A percentile compares a stretch with the other conserved stretches of the same genome.
Evolutionary conservation across 1,140 invertebrate species (phyloP).

Genomic region (Halyomorpha halys): DNA sequence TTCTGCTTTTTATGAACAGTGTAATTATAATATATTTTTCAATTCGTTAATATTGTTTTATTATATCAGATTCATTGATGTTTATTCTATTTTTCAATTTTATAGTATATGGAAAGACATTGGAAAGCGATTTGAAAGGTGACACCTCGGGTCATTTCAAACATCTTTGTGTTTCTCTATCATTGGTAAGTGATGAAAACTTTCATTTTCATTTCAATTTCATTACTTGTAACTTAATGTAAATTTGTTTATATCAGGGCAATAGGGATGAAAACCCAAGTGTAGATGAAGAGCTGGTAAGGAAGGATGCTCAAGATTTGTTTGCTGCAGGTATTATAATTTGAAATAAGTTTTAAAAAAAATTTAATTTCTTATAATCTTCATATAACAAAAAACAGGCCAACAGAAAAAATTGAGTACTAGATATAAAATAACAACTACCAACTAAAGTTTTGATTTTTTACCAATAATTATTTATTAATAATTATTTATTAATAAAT

Average conservation of each 20-base stretch:
- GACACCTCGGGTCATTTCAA: slow-evolving; percentile 85
- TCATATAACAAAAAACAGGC: no score
- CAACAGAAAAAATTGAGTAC: no score
- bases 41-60: not conserved
- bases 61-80: not conserved
- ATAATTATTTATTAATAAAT: no score
- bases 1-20: slow-evolving; percentile 69
- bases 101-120: slow-evolving; percentile 59
- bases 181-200: slow-evolving; percentile 45
- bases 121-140: slow-evolving; percentile 69
- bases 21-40: slow-evolving; percentile 43
- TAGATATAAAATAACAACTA: no score
- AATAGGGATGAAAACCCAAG: slow-evolving; percentile 41
- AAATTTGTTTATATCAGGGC: slow-evolving; percentile 39
- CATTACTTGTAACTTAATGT: not conserved
- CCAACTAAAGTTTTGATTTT: no score
- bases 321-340: slow-evolving; percentile 46
- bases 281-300: slow-evolving; percentile 53
- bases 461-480: no score
- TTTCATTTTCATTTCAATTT: slow-evolving; percentile 13
- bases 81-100: slow-evolving; percentile 10
- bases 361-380: no score
- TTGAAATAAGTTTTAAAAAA: no score
- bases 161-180: slow-evolving; percentile 64
- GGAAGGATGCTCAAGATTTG: slow-evolving; percentile 58